phyloP scores from a whole-genome alignment of 2,797 vertebrate species.

The Lithobates pipiens region DNA sequence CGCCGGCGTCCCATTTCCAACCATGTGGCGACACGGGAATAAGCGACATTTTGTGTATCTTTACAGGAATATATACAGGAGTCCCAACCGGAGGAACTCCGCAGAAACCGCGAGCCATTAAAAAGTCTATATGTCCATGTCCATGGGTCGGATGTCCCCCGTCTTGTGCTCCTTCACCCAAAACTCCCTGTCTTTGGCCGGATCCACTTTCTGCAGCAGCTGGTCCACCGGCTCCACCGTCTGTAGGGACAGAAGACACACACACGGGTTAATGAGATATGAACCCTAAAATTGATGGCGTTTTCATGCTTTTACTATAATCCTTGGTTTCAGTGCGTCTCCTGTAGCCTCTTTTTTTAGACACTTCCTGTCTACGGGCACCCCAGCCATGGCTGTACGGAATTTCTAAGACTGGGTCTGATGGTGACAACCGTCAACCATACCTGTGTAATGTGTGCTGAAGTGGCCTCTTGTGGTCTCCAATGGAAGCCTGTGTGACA shows the following conservation, averaged over 20 bases:
- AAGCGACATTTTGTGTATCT: slow-evolving; percentile 2
- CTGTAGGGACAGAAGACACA: slow-evolving; percentile 70
- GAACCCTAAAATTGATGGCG: too few relatives aligned
- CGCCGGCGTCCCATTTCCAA: slow-evolving; percentile 1
- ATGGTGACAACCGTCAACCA: too few relatives aligned
- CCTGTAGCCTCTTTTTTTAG: too few relatives aligned
- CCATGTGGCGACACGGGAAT: slow-evolving; percentile 7
- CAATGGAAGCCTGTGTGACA: too few relatives aligned
- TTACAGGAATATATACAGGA: slow-evolving; percentile 32
- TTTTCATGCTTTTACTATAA: too few relatives aligned
- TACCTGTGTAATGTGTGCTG: too few relatives aligned
- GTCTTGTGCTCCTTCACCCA: slow-evolving; percentile 97
- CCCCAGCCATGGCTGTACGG: too few relatives aligned
- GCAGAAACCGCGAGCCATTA: neutral
- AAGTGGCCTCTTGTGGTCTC: too few relatives aligned
- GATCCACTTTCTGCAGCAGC: slow-evolving; percentile 92
- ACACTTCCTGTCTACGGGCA: too few relatives aligned
- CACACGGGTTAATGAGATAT: too few relatives aligned
- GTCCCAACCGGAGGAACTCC: neutral
- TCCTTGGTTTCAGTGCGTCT: too few relatives aligned
- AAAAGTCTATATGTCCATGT: slow-evolving; percentile 90
- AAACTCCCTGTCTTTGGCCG: slow-evolving; percentile 90
- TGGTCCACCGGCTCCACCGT: slow-evolving; percentile 97
- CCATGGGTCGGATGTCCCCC: slow-evolving; percentile 90
- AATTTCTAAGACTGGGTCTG: too few relatives aligned